Percentiles rank a stretch among this genome's conserved stretches.
These are phyloP conservation scores for Thaumatotibia leucotreta DNA, from an alignment of 1,140 invertebrate species.

Conservation along the genomic window DNA sequence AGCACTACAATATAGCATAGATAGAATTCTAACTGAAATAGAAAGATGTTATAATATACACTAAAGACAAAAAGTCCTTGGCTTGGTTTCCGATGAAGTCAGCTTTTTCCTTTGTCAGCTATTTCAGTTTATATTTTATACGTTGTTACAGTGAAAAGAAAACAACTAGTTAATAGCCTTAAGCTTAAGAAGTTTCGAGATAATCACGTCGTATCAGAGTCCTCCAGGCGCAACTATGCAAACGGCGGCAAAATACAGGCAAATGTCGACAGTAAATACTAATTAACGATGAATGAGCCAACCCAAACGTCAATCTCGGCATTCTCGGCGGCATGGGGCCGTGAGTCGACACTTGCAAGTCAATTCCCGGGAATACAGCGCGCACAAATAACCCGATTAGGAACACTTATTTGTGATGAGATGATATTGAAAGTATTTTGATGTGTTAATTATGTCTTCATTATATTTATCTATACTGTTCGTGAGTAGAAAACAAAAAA, in stretches of 20 bases:
- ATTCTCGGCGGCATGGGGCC: neutral
- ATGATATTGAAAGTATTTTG: no score
- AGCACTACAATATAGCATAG: no score
- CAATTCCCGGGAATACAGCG: neutral
- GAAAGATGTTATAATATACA: no score
- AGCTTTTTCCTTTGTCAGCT: no score
- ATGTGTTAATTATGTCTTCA: no score
- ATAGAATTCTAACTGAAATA: no score
- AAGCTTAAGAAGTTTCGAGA: neutral
- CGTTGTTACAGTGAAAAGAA: neutral
- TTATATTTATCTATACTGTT: no score
- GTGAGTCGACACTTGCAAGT: neutral
- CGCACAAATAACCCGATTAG: neutral
- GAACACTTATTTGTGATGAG: no score
- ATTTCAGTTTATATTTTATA: no score
- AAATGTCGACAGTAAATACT: constrained; percentile 6
- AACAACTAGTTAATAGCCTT: neutral
- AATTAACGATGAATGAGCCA: constrained; percentile 2
- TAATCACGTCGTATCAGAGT: neutral
- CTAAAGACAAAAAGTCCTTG: no score
- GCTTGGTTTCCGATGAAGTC: no score
- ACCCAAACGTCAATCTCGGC: constrained; percentile 4
- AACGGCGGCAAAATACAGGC: neutral
- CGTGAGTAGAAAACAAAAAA: no score
- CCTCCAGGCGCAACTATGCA: neutral